phyloP scores from a whole-genome alignment of 2,113 vertebrate genomes.

The Anser brachyrhynchus region DNA sequence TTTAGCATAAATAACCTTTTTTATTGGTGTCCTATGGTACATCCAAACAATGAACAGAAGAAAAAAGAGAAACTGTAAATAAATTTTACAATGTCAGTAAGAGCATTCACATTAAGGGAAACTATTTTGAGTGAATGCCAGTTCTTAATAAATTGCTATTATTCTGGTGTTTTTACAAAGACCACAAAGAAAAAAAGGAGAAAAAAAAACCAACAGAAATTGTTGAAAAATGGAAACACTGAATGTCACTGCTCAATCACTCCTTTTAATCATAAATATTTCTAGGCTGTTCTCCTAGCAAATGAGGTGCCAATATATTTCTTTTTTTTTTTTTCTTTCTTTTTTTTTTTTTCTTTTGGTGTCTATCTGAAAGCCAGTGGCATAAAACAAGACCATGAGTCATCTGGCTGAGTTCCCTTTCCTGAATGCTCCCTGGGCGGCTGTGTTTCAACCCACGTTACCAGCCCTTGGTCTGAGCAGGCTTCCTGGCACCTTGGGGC shows the following conservation, averaged over 20 bases:
- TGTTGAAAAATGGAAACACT: constrained; percentile 27
- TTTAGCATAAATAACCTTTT: constrained; percentile 43
- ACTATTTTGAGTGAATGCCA: constrained; percentile 61
- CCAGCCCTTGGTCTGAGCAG: neutral
- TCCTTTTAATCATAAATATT: constrained; percentile 52
- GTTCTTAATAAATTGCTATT: constrained; percentile 65
- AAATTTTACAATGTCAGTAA: constrained; percentile 57
- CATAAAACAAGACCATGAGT: constrained; percentile 40
- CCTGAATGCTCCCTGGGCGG: neutral
- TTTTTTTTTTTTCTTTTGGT: neutral
- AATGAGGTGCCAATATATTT: neutral
- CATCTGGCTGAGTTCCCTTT: constrained; percentile 15
- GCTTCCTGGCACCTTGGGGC: neutral
- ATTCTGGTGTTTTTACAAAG: constrained; percentile 51
- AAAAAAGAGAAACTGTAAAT: constrained; percentile 59
- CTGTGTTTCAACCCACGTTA: neutral
- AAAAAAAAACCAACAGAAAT: neutral
- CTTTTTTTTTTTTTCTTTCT: neutral
- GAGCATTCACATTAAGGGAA: constrained; percentile 51
- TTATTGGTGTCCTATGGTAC: constrained; percentile 18
- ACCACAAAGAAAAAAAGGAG: constrained; percentile 40
- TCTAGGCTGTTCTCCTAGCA: constrained; percentile 39
- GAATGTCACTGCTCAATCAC: constrained; percentile 31
- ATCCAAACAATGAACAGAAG: constrained; percentile 59
- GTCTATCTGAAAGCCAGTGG: constrained; percentile 35